Conservation (phyloP, 1,140 invertebrate species). For the Drosophila willistoni region DNA sequence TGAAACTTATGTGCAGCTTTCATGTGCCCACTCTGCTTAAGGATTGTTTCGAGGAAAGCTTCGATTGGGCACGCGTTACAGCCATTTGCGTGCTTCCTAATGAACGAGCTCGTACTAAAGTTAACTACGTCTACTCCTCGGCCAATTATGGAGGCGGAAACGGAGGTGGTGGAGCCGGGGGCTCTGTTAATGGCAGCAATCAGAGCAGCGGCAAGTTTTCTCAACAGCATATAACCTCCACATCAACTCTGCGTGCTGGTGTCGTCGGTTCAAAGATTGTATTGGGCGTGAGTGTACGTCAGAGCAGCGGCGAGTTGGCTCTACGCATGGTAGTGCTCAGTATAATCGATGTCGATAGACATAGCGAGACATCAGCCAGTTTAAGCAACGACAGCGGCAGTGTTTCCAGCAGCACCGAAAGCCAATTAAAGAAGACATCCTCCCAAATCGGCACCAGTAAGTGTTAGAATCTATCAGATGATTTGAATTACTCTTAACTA, state of each 20-base stretch:
- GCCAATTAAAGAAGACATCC: constrained; percentile 64
- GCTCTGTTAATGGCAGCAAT: constrained; percentile 25
- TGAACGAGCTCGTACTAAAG: constrained; percentile 70
- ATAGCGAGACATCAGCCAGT: constrained; percentile 54
- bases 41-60: constrained; percentile 72
- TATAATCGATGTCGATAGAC: constrained; percentile 68
- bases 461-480: neutral
- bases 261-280: constrained; percentile 79
- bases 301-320: constrained; percentile 73
- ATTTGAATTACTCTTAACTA: neutral
- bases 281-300: constrained; percentile 68
- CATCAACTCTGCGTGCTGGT: constrained; percentile 77
- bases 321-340: constrained; percentile 77
- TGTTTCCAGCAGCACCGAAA: constrained; percentile 59
- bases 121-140: constrained; percentile 66
- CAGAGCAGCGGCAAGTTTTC: constrained; percentile 50
- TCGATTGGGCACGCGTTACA: constrained; percentile 73
- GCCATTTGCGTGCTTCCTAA: constrained; percentile 79
- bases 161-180: constrained; percentile 29
- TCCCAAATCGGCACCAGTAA: constrained; percentile 63
- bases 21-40: constrained; percentile 73
- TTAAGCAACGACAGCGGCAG: constrained; percentile 72
- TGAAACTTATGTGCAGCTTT: constrained; percentile 84
- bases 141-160: constrained; percentile 49
- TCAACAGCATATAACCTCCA: constrained; percentile 71